Percentiles rank a stretch among this genome's conserved stretches.
Evolutionary conservation across 2,113 vertebrate genomes (phyloP).

Genomic region (Climacteris rufus): DNA sequence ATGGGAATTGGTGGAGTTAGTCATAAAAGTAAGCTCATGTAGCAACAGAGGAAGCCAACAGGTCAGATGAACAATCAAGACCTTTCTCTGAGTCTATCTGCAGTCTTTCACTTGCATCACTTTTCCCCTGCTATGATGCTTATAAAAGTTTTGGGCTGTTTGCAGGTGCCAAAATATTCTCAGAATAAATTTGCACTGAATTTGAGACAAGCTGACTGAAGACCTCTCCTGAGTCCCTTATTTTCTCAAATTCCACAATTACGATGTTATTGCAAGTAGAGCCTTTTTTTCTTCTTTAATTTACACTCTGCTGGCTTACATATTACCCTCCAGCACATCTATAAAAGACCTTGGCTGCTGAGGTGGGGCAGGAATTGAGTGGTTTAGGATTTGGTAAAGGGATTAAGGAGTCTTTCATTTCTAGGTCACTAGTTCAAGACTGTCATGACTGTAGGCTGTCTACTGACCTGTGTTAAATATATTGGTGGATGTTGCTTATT

Average conservation of each 20-base stretch:
- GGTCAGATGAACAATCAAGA: slow-evolving; percentile 62
- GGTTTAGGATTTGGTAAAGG: slow-evolving; percentile 65
- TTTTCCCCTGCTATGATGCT: slow-evolving; percentile 37
- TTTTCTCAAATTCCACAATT: slow-evolving; percentile 63
- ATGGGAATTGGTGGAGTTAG: background rate
- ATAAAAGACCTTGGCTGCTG: slow-evolving; percentile 46
- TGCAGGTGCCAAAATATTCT: slow-evolving; percentile 67
- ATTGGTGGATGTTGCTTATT: slow-evolving; percentile 47
- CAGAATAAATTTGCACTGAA: slow-evolving; percentile 64
- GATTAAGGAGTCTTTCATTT: slow-evolving; percentile 63
- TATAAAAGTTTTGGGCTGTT: slow-evolving; percentile 56
- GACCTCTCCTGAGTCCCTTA: slow-evolving; percentile 62
- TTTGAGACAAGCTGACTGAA: slow-evolving; percentile 62
- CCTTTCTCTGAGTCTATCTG: slow-evolving; percentile 52
- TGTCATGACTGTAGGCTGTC: slow-evolving; percentile 62
- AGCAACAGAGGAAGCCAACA: slow-evolving; percentile 21
- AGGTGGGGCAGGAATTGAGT: slow-evolving; percentile 61
- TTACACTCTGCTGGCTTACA: slow-evolving; percentile 54
- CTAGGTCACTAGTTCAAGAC: slow-evolving; percentile 66
- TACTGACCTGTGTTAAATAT: slow-evolving; percentile 61
- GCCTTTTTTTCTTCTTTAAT: slow-evolving; percentile 52
- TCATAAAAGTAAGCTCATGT: background rate
- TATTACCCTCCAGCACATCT: slow-evolving; percentile 44
- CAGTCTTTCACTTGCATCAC: slow-evolving; percentile 59
- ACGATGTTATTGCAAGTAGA: slow-evolving; percentile 48